Evolutionary conservation across 2,888 invertebrate species (phyloP), one percentile per base, ranked within the genome.

Genomic region (Rapana venosa): DNA sequence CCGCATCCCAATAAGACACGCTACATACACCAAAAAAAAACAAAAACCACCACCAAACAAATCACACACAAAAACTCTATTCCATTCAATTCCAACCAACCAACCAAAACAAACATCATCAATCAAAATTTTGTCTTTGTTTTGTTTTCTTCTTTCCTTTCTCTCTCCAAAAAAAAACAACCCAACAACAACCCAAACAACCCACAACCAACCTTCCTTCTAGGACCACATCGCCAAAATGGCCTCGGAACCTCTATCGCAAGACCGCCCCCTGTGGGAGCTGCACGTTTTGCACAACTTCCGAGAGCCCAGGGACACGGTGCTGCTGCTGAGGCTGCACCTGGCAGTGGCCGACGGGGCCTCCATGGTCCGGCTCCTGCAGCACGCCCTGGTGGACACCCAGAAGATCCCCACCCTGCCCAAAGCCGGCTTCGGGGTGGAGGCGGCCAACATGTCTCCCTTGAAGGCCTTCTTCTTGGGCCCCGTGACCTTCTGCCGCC

Each of bases 271-370:
- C 0, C 95, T 97, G 15, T 97, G 97, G 97, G 97, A 97, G 93
- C 95, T 97, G 66, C 96, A 96, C 87, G 96, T 97, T 13, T 92
- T 97, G 22, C 95, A 96, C 5, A 95, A 96, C 91, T 96, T 96
- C 92, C 96, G 96, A 8, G 95, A 95, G 36, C 93, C 93, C 5
- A 93, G 95, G 90, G 96, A 96, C 91, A 96, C 96, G 0, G 95
- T 96, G 74, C 95, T 96, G 15, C 94, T 97, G 84, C 94, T 97
- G 79, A 94, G 97, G 1, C 96, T 96, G 77, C 97, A 97, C 93
- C 97, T 97, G 84, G 96, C 96, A 91, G 93, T 97, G 61, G 96
- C 97, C 0, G 97, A 97, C 93, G 97, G 97, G 22, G 96, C 97
- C 90, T 96, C 97, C 0, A 94, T 97, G 90, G 95, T 97, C 20